phyloP scores from a whole-genome alignment of 2,888 invertebrate species.

The Leucophora obtusa region DNA sequence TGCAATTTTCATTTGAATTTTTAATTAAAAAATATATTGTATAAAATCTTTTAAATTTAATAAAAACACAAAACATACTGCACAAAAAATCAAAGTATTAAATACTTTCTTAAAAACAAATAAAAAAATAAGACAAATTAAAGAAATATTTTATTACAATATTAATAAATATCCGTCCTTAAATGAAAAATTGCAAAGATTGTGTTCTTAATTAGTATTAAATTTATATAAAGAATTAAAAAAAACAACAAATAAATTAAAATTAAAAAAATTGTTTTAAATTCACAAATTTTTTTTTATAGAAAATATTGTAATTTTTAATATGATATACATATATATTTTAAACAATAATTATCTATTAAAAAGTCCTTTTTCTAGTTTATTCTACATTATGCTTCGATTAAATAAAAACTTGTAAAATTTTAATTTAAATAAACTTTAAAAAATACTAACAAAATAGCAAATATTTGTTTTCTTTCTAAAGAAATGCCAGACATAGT shows the following conservation, averaged over 20 bases:
- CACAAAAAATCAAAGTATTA: conserved; percentile 55
- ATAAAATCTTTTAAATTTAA: conserved; percentile 4
- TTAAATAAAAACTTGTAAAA: background rate
- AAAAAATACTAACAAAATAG: background rate
- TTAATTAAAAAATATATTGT: background rate
- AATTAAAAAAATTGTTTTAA: conserved; percentile 2
- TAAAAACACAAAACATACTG: conserved; percentile 4
- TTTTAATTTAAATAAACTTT: background rate
- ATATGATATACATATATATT: background rate
- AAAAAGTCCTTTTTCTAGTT: background rate
- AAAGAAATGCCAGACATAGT: background rate
- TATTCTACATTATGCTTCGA: background rate
- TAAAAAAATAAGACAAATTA: background rate
- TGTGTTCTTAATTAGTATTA: conserved; percentile 3
- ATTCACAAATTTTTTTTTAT: background rate
- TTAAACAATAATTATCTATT: background rate
- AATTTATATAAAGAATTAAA: background rate
- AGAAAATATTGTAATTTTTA: conserved; percentile 1
- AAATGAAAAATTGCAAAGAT: background rate
- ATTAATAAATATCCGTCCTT: conserved; percentile 1
- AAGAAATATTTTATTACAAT: conserved; percentile 7
- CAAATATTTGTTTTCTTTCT: background rate
- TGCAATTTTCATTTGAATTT: conserved; percentile 15
- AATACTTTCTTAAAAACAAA: conserved; percentile 50
- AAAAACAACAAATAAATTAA: background rate